phyloP scores from a whole-genome alignment of 2,797 vertebrate genomes.

The Amazona ochrocephala region DNA sequence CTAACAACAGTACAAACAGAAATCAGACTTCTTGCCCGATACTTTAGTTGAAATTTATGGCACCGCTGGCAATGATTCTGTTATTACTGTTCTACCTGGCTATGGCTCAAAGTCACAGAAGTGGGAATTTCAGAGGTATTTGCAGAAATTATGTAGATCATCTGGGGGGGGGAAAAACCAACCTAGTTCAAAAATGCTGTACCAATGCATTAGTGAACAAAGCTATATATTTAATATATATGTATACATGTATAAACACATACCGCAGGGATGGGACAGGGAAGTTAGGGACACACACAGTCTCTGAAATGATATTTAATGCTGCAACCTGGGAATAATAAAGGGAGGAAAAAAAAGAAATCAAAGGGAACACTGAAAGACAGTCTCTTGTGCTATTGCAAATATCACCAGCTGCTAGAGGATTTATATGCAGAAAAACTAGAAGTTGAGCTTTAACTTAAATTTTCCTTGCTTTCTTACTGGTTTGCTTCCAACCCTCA shows the following conservation, averaged over 20 bases:
- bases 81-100: constrained; percentile 67
- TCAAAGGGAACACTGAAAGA: constrained; percentile 52
- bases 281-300: neutral
- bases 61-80: constrained; percentile 2
- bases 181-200: neutral
- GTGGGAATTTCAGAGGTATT: constrained; percentile 52
- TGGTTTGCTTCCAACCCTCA: constrained; percentile 21
- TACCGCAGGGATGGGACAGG: neutral
- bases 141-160: constrained; percentile 34
- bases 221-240: neutral
- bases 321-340: constrained; percentile 28
- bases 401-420: constrained; percentile 46
- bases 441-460: constrained; percentile 8
- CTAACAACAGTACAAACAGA: constrained; percentile 64
- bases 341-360: neutral
- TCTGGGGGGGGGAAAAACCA: accelerated
- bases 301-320: constrained; percentile 31
- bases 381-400: constrained; percentile 9
- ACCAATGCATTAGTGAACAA: neutral
- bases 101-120: constrained; percentile 44
- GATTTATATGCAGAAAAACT: constrained; percentile 38
- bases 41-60: constrained; percentile 61
- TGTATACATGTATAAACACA: neutral
- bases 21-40: constrained; percentile 26
- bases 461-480: constrained; percentile 12